These are phyloP conservation scores for Lanius collurio DNA, from an alignment of 2,113 vertebrate genomes.

Conservation along the genomic window DNA sequence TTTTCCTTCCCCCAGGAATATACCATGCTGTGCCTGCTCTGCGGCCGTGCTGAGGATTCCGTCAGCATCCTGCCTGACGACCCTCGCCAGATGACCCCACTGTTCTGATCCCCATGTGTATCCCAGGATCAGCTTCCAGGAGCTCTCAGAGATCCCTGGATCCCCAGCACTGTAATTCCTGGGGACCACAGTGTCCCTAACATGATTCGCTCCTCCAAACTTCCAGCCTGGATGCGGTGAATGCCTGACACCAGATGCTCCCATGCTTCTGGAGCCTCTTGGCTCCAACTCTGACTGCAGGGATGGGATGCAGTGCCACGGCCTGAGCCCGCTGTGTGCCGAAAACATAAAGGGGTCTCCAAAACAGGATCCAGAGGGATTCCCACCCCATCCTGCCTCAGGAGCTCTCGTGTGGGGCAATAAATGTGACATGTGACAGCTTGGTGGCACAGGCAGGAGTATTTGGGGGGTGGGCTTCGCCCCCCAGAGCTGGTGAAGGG, in stretches of 20 bases:
- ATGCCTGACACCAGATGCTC: accelerated
- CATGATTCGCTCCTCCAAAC: neutral
- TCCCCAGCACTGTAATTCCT: neutral
- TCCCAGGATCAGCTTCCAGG: neutral
- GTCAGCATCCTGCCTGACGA: conserved; percentile 93
- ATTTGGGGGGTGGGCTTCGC: neutral
- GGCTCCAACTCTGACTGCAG: accelerated
- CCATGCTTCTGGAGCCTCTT: neutral
- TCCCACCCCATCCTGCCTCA: accelerated
- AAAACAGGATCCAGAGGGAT: neutral
- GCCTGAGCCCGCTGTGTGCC: accelerated
- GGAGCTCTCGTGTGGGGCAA: neutral
- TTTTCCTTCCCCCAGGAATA: conserved; percentile 83
- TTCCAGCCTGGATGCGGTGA: neutral
- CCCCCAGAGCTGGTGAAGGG: neutral
- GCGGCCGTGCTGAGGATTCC: conserved; percentile 94
- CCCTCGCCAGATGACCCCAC: conserved; percentile 88
- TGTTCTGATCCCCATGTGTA: conserved; percentile 77
- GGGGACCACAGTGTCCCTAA: neutral
- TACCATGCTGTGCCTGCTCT: conserved; percentile 96
- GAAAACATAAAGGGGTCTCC: neutral
- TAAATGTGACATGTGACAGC: neutral
- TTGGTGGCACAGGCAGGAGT: accelerated
- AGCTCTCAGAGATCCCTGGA: neutral
- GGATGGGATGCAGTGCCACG: accelerated